These are phyloP conservation scores for Ennomos erosarius DNA, from an alignment of 2,888 invertebrate genomes.

Conservation along the genomic window DNA sequence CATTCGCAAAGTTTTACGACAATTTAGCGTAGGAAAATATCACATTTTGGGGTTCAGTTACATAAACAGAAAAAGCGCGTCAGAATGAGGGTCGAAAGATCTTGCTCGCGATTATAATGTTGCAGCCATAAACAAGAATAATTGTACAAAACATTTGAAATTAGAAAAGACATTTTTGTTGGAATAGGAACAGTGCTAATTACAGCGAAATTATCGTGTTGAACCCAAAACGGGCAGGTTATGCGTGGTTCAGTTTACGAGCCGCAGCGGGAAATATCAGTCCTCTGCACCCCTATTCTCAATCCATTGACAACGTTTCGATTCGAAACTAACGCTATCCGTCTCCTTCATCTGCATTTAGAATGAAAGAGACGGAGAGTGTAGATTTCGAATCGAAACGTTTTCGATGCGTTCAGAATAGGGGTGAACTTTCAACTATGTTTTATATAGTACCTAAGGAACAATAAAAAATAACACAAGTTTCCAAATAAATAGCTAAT, in stretches of 20 bases:
- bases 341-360: no score
- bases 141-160: conserved; percentile 63
- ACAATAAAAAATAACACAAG: neutral
- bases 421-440: no score
- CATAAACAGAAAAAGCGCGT: conserved; percentile 35
- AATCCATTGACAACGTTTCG: no score
- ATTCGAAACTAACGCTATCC: no score
- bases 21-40: conserved; percentile 37
- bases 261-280: conserved; percentile 29
- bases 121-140: conserved; percentile 70
- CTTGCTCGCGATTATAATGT: conserved; percentile 61
- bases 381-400: no score
- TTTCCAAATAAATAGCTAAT: no score
- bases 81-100: conserved; percentile 50
- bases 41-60: conserved; percentile 34
- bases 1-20: conserved; percentile 33
- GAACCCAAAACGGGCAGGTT: conserved; percentile 49
- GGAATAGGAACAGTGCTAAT: conserved; percentile 79
- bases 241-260: conserved; percentile 32
- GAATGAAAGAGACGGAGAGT: no score
- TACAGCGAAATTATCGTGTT: conserved; percentile 76
- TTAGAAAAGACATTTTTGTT: conserved; percentile 74
- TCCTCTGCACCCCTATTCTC: no score
- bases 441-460: no score
- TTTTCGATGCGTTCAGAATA: no score